A percentile compares a stretch with the other conserved stretches of the same genome.
These are phyloP conservation scores for Odontocolon sp. DNA, from an alignment of 2,888 invertebrate genomes.

Conservation along the genomic window DNA sequence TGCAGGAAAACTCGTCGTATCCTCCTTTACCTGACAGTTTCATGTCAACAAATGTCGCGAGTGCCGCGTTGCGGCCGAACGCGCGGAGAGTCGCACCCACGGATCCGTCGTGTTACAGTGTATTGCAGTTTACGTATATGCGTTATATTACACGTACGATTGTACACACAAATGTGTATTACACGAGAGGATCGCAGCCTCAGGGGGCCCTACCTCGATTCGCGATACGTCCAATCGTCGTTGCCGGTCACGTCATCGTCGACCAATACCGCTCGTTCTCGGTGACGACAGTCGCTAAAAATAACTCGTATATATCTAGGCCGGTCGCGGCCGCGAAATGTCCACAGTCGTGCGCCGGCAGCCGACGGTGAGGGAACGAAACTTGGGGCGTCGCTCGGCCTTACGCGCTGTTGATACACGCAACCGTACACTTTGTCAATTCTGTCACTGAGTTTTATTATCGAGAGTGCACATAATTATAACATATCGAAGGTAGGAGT, in stretches of 20 bases:
- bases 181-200: slow-evolving; percentile 58
- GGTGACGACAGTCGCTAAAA: slow-evolving; percentile 78
- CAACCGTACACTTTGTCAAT: slow-evolving; percentile 8
- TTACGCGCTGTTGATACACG: slow-evolving; percentile 18
- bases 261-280: slow-evolving; percentile 68
- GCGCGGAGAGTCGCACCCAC: slow-evolving; percentile 62
- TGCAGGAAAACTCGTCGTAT: too few species aligned
- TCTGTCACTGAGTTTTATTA: slow-evolving; percentile 18
- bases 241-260: slow-evolving; percentile 68
- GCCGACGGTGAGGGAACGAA: slow-evolving; percentile 70
- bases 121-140: slow-evolving; percentile 9
- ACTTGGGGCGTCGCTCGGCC: slow-evolving; percentile 23
- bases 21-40: slow-evolving; percentile 72
- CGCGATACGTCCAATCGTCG: slow-evolving; percentile 67
- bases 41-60: slow-evolving; percentile 78
- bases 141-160: slow-evolving; percentile 44
- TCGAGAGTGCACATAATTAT: slow-evolving; percentile 28
- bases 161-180: slow-evolving; percentile 11
- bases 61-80: not conserved
- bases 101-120: slow-evolving; percentile 27
- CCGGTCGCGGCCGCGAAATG: slow-evolving; percentile 77
- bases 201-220: slow-evolving; percentile 66
- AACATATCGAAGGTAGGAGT: slow-evolving; percentile 45
- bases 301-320: slow-evolving; percentile 79
- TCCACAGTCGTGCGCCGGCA: slow-evolving; percentile 80